A percentile compares a stretch with the other conserved stretches of the same genome.
phyloP scores from a whole-genome alignment of 2,113 vertebrate species.

The Ptilorrhoa leucosticta region DNA sequence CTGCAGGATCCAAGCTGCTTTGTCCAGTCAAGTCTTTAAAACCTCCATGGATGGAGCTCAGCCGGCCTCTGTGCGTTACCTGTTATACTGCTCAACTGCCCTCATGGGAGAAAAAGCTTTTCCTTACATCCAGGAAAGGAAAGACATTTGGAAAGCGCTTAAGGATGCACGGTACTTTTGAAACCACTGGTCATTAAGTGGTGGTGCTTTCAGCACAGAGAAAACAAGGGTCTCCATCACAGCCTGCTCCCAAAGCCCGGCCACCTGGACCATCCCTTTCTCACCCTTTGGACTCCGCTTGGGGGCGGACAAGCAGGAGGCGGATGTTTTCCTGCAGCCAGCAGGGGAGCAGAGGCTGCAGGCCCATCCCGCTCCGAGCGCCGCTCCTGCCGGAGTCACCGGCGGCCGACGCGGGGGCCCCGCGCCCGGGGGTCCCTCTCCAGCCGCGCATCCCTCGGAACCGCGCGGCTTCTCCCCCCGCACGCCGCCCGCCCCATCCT shows the following conservation, averaged over 20 bases:
- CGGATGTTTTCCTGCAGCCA: neutral
- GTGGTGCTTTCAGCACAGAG: neutral
- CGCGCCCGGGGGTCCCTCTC: neutral
- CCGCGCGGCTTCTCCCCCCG: neutral
- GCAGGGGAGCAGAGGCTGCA: accelerated
- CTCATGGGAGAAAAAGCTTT: neutral
- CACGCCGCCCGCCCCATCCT: neutral
- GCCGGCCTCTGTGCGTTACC: accelerated
- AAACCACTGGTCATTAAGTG: neutral
- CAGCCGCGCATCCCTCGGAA: neutral
- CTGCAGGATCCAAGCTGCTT: neutral
- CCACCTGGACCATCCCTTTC: accelerated
- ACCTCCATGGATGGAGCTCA: neutral
- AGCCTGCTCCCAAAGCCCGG: neutral
- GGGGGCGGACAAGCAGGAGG: neutral
- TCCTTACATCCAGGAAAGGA: neutral
- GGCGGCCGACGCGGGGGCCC: neutral
- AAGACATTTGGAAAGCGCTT: too few species aligned
- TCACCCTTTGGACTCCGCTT: accelerated
- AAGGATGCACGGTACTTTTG: neutral
- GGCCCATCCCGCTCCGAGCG: accelerated
- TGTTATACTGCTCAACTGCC: neutral
- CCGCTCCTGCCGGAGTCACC: accelerated
- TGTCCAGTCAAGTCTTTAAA: neutral
- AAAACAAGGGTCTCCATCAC: too few species aligned